Base-by-base conservation (phyloP, 30 jellyfish, hydroid and myxozoan genomes). In the Aurelia coerulea region DNA sequence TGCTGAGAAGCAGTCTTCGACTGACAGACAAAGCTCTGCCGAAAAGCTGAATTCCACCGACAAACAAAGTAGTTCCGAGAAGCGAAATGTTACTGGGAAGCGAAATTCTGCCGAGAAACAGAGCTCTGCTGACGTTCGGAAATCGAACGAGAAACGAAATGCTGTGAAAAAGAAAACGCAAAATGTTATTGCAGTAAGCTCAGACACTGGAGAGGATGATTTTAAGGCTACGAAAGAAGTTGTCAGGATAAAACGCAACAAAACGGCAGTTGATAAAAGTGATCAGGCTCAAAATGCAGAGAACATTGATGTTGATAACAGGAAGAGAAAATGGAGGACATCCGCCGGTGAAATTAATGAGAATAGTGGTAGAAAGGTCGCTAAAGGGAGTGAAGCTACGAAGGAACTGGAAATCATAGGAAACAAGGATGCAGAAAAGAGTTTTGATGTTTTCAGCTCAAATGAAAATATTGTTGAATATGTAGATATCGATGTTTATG, bases 401-500 rank as follows among this genome's bases (percentile, higher is more conserved):
- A 3, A 51, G 62, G 35, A 29, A 7, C 23, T 29, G 29, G 19
- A 67, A 13, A 62, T n/a, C 72, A 62, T 13, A 62, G 72, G 35
- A 12, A 62, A 13, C 2, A 62, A 62, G 35, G 72, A 62, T 62
- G 14, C 15, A 62, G 72, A 12, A 29, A 62, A 62, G 2, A 29
- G 72, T 62, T 18, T n/a, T n/a, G 35, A 62, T 62, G 32, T 23
- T 2, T 58, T 13, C 11, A 41, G 80, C 58, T 34, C 62, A 3
- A 35, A 9, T 70, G 64, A 19, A 13, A 35, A 23, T 32, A 13
- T 35, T 14, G n/a, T 13, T 63, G 89, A 42, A 1, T 79, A 60
- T 51, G 51, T 79, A 17, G 80, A 79, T 46, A 29, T 79, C 46
- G 89, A 79, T 66, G 63, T 79, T 5, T 79, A 79, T 34, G 89